Evolutionary conservation across 2,888 invertebrate genomes (phyloP).

Genomic region (Leucania comma): DNA sequence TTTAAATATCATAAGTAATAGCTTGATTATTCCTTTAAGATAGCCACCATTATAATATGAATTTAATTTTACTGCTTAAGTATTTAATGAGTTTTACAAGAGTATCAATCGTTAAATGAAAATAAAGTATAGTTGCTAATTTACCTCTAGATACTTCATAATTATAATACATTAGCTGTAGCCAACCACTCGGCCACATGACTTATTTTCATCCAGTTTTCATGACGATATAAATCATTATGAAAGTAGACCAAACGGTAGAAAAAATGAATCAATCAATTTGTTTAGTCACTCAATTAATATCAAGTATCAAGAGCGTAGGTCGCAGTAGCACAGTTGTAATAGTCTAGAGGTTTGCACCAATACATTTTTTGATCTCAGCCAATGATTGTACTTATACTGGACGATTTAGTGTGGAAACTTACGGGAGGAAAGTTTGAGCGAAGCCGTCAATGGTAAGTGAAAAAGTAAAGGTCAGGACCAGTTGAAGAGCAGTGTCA

Average conservation of each 20-base stretch:
- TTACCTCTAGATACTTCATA: too few species aligned
- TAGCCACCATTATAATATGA: neutral
- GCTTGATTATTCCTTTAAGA: slow-evolving; percentile 5
- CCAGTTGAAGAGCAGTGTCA: too few species aligned
- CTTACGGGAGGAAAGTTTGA: slow-evolving; percentile 61
- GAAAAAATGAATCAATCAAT: neutral
- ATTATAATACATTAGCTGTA: too few species aligned
- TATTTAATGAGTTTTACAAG: neutral
- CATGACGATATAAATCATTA: too few species aligned
- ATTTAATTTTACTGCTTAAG: neutral
- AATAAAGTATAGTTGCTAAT: neutral
- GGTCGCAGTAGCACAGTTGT: slow-evolving; percentile 70
- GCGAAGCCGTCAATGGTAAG: neutral
- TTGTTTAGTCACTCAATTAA: neutral
- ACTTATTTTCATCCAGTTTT: too few species aligned
- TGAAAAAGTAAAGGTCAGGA: neutral
- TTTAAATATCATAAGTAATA: neutral
- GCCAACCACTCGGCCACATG: too few species aligned
- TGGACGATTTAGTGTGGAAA: slow-evolving; percentile 71
- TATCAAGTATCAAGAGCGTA: slow-evolving; percentile 74
- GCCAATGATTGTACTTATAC: slow-evolving; percentile 78
- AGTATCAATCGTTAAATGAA: neutral
- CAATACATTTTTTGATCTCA: slow-evolving; percentile 88
- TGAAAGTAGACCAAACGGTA: neutral
- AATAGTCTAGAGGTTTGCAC: slow-evolving; percentile 83